A percentile compares a stretch with the other conserved stretches of the same genome.
Conservation (phyloP, 2,888 invertebrate genomes). For the Drosophila robusta region DNA sequence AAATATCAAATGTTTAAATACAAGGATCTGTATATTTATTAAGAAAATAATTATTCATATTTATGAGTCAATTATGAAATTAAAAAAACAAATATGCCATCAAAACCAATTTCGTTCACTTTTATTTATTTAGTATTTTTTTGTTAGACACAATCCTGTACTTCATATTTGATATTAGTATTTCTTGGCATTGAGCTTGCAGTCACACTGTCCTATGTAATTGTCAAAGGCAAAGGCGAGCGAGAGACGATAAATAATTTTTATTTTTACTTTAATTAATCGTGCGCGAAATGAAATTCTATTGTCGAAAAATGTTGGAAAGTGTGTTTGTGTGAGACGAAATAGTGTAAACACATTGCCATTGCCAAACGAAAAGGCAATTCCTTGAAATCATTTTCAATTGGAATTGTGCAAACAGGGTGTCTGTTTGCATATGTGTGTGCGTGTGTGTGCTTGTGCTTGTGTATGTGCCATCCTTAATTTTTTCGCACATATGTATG, state of each 20-base stretch:
- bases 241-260: constrained; percentile 62
- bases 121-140: constrained; percentile 21
- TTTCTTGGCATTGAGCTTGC: constrained; percentile 12
- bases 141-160: background rate
- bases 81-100: background rate
- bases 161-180: constrained; percentile 3
- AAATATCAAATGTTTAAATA: background rate
- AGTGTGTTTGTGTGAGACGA: constrained; percentile 70
- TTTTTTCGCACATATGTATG: constrained; percentile 73
- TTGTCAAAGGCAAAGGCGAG: constrained; percentile 56
- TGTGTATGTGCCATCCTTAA: constrained; percentile 75
- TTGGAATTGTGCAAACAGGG: constrained; percentile 77
- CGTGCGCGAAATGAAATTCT: constrained; percentile 63
- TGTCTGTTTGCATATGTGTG: constrained; percentile 62
- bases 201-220: constrained; percentile 54
- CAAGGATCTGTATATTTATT: background rate
- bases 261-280: constrained; percentile 55
- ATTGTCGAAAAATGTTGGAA: constrained; percentile 68
- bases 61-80: background rate
- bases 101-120: background rate
- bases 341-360: constrained; percentile 52
- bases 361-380: constrained; percentile 45
- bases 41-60: background rate
- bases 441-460: constrained; percentile 57
- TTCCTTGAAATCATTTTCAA: constrained; percentile 53